Conservation (phyloP, 2,888 invertebrate species). For the Synergus laeviventris region DNA sequence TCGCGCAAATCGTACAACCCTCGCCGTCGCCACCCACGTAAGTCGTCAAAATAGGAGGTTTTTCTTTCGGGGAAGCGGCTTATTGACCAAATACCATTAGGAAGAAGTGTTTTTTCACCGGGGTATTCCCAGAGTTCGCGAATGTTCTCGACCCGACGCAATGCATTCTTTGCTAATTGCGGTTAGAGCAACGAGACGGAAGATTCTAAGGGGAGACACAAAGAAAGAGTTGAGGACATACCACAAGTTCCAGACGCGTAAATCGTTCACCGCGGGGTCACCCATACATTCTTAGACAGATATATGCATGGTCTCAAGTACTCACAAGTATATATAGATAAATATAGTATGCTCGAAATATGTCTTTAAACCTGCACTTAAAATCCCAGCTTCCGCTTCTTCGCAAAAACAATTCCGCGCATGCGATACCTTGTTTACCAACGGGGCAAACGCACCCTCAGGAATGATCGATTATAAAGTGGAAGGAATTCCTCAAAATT, state of each 20-base stretch:
- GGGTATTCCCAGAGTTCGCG: constrained; percentile 12
- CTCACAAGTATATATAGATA: constrained; percentile 50
- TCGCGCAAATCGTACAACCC: neutral
- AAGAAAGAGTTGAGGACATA: constrained; percentile 53
- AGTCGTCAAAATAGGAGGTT: neutral
- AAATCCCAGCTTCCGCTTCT: constrained; percentile 51
- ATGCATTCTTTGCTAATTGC: constrained; percentile 53
- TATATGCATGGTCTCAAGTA: constrained; percentile 43
- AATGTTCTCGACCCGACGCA: constrained; percentile 41
- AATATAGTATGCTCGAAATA: constrained; percentile 54
- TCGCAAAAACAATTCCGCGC: constrained; percentile 35
- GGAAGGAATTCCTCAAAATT: neutral
- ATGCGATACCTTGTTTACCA: constrained; percentile 37
- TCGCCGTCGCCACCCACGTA: neutral
- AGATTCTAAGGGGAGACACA: constrained; percentile 47
- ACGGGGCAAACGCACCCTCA: constrained; percentile 1
- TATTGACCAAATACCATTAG: constrained; percentile 11
- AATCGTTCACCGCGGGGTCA: constrained; percentile 51
- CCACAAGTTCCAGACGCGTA: constrained; percentile 55
- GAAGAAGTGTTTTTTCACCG: constrained; percentile 7
- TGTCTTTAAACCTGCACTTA: constrained; percentile 45
- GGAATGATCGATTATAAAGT: too few species aligned
- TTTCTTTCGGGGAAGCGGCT: neutral
- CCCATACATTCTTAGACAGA: constrained; percentile 48
- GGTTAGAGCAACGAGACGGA: constrained; percentile 45